Conservation (phyloP, 1,140 invertebrate genomes). For the Potamilus streckersoni region DNA sequence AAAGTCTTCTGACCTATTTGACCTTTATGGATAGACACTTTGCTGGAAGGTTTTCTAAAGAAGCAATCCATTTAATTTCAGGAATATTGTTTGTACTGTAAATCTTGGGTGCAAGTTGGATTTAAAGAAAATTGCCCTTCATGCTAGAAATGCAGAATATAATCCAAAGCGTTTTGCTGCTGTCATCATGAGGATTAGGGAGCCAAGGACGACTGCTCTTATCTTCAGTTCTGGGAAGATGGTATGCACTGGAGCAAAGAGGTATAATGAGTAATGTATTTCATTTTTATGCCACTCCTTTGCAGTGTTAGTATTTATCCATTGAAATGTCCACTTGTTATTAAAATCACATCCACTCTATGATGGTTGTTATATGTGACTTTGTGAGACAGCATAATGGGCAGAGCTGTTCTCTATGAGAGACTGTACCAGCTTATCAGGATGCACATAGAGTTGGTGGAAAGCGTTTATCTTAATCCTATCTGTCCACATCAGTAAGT, state of each 20-base stretch:
- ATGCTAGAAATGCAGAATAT: constrained; percentile 99
- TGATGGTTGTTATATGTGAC: too few species aligned
- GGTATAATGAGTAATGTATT: constrained; percentile 46
- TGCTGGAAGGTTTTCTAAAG: neutral
- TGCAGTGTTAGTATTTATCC: too few species aligned
- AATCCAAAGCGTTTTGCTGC: constrained; percentile 99
- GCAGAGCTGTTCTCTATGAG: too few species aligned
- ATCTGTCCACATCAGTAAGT: too few species aligned
- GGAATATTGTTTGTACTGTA: constrained; percentile 92
- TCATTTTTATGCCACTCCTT: neutral
- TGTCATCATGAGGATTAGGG: constrained; percentile 99
- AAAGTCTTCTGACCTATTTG: too few species aligned
- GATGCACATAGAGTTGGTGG: too few species aligned
- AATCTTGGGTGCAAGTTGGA: constrained; percentile 86
- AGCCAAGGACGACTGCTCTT: constrained; percentile 97
- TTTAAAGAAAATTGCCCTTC: constrained; percentile 90
- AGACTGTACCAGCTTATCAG: too few species aligned
- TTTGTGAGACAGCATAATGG: too few species aligned
- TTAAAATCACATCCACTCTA: too few species aligned
- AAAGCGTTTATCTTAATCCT: too few species aligned
- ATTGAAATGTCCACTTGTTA: too few species aligned
- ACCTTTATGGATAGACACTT: constrained; percentile 1
- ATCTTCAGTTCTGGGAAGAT: constrained; percentile 99
- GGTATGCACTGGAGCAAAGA: constrained; percentile 99
- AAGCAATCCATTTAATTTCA: constrained; percentile 67